Base-by-base conservation (phyloP, 2,113 vertebrate genomes). In the Microtus montanus region DNA sequence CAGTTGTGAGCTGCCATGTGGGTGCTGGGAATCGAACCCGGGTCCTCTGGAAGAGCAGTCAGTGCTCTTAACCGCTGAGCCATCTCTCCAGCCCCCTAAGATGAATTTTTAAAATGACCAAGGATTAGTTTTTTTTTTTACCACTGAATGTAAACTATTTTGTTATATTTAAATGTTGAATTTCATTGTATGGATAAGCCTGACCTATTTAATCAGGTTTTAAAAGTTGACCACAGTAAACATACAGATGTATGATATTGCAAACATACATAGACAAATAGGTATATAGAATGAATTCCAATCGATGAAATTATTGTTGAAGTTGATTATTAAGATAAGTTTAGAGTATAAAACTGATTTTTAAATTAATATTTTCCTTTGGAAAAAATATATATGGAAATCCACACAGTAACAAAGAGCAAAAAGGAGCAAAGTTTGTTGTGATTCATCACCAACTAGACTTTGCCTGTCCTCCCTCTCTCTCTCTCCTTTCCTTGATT, bases 241-340 rank as follows among this genome's bases (percentile, higher is more conserved):
- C 17, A 54, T 28, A 41, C 6, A 38, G 17, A 44, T 30, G 30
- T 30, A 47, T 85, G 17, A 35, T 68, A 71, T 63, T 92, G 0
- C 5, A 58, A 80, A 33, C 44, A 79, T 24, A n/a, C 44, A 61
- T 22, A 89, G 35, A 26, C 30, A 85, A 80, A 93, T 28, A 83
- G 20, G 54, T 73, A 44, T 35, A 8, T 22, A 47, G 35, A 89
- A 64, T 30, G 1, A 49, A 87, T 90, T 95, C 11, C 20, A 92
- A 92, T 70, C 88, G 85, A 78, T 85, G 24, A 54, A 94, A 84
- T 87, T 28, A 70, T 91, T 28, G 41, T 61, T 15, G 17, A 89
- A 44, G 63, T 85, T 88, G 41, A 71, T 93, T 95, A 85, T 9
- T 38, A 83, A 95, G 78, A 68, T 89, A 66, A 77, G 24, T 91